Base-by-base conservation (phyloP, 2,888 invertebrate species). In the Torymus aiolomorphi region DNA sequence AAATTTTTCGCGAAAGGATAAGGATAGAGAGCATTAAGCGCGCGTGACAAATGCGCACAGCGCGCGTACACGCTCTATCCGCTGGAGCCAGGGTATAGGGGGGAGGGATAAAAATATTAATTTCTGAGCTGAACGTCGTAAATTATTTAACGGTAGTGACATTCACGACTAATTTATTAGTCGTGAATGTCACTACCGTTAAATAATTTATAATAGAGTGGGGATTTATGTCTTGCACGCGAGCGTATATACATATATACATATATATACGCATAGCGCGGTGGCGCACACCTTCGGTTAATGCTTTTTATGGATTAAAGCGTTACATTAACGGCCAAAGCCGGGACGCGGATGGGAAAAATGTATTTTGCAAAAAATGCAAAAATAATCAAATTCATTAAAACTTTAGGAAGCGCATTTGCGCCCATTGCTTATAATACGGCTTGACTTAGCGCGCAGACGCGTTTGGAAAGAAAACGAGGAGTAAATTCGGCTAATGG, bases 151-250 rank as follows among this genome's bases (percentile, higher is more conserved):
- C 62, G 56, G 24, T 24, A 54, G 24, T 76, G 62, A 63, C 69
- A 49, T 76, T 76, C 70, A 70, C 51, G 76, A 63, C 70, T 76
- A 67, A 76, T 76, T 51, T 51, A 76, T 76, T 76, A 76, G 51
- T 61, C 31, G 62, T 18, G 51, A 70, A 76, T 52, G 76, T 76
- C 76, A 76, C 42, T 61, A 24, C 0, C 42, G 70, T 63, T 70
- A 52, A 70, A 76, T 76, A 63, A 63, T 76, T 76, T 76, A 76
- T 69, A 61, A 63, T 70, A 20, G 75, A 42, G 14, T 61, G 51
- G 51, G 63, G 63, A 73, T 73, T 73, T 73, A 73, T 73, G 54
- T 56, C 24, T 73, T 54, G 54, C 56, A 65, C 18, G n/a, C 63
- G 14, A 2, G 31, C 8, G 4, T 31, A 31, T 31, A 31, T 8